A percentile compares a stretch with the other conserved stretches of the same genome.
Conservation (phyloP, 2,888 invertebrate genomes). For the Apodemia zela region DNA sequence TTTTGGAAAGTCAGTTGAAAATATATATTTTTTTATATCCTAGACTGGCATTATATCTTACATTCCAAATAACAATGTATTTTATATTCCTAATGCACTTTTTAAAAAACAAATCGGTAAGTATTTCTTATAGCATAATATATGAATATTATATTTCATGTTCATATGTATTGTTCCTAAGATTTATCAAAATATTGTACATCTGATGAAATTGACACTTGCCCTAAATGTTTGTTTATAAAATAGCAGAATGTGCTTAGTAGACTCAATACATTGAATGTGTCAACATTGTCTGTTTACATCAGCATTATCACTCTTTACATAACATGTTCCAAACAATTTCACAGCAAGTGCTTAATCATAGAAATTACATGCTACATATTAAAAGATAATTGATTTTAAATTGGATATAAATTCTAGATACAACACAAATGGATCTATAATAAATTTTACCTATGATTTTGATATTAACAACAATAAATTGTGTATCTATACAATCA, state of each 20-base stretch:
- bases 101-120: no score
- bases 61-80: no score
- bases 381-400: background rate
- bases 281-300: slow-evolving; percentile 30
- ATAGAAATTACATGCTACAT: background rate
- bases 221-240: slow-evolving; percentile 40
- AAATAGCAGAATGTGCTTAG: slow-evolving; percentile 39
- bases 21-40: no score
- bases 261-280: slow-evolving; percentile 31
- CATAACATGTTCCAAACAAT: slow-evolving; percentile 18
- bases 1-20: no score
- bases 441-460: no score
- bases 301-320: slow-evolving; percentile 24
- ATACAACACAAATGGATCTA: no score
- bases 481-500: background rate
- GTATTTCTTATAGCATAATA: no score
- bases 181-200: slow-evolving; percentile 4
- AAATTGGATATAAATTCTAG: background rate
- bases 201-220: slow-evolving; percentile 37
- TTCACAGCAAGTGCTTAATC: slow-evolving; percentile 13
- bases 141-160: no score
- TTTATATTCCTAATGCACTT: no score
- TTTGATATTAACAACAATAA: background rate
- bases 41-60: no score
- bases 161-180: background rate